These are phyloP conservation scores for Prunella himalayana DNA, from an alignment of 2,113 vertebrate species.

Conservation along the genomic window DNA sequence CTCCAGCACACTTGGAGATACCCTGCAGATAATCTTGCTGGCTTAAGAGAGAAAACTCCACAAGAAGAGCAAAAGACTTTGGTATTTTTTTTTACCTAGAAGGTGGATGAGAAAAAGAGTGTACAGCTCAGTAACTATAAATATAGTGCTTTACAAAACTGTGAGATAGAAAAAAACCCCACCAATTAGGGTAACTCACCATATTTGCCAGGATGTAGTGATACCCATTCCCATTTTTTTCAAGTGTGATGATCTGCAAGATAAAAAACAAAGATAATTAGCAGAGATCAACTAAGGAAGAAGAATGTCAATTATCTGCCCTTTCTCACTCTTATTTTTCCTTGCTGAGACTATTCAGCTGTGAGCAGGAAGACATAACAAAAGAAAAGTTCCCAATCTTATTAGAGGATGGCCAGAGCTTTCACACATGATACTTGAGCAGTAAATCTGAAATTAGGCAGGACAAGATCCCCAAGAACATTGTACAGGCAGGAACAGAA, in stretches of 20 bases:
- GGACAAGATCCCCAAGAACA: background rate
- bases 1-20: background rate
- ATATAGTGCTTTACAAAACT: background rate
- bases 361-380: background rate
- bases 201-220: conserved; percentile 98
- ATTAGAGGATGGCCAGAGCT: background rate
- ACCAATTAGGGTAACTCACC: conserved; percentile 75
- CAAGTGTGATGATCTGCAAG: conserved; percentile 88
- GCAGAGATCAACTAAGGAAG: background rate
- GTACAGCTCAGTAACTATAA: background rate
- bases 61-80: background rate
- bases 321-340: background rate
- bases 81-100: background rate
- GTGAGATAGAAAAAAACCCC: background rate
- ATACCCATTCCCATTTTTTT: conserved; percentile 95
- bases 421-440: background rate
- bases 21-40: background rate
- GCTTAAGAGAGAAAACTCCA: background rate
- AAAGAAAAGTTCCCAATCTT: background rate
- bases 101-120: background rate
- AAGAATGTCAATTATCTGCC: background rate
- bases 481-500: background rate
- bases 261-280: conserved; percentile 37
- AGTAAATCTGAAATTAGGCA: background rate
- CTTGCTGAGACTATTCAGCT: background rate